Base-by-base conservation (phyloP, 2,888 invertebrate genomes). In the Scelioninae gen. 1 region DNA sequence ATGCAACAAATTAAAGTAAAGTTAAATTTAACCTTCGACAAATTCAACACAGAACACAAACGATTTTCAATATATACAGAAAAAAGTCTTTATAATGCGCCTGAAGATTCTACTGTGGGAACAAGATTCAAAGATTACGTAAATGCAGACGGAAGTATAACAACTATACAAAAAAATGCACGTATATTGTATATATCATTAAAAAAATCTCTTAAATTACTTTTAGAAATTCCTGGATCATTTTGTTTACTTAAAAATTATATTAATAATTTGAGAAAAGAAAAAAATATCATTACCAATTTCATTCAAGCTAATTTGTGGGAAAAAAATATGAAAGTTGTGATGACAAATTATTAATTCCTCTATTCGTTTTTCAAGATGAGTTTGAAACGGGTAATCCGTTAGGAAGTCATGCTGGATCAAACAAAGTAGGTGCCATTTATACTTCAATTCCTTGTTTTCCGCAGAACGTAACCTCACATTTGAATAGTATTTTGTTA, bases 1-100 rank as follows among this genome's bases (percentile, higher is more conserved):
- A 43, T 55, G 43, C 29, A 55, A 45, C 66, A 38, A 55, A 55
- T 55, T 13, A 15, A 29, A 32, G 15, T 23, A 0, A 45, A 43
- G 34, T 15, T 34, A 23, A 34, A 51, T 32, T 47, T 51, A 47
- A 62, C 51, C 56, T 71, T 78, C 23, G 56, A 63, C 15, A 71
- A 78, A 47, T 63, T 78, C 58, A 10, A 71, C 38, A 51, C 72
- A 6, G 58, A 79, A 16, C 16, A 72, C 29, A 69, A 78, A 49
- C 55, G 79, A 16, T 79, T 79, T 79, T 45, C 62, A n/a, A 38
- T 72, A 32, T 79, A 66, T 29, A 0, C 38, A 34, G 45, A 53
- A 51, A 72, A 79, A 23, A 4, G 4, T 23, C 23, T 23, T 23
- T 23, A 23, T 23, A 2, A 23, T 23, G 2, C 23, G 4, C 23